These are phyloP conservation scores for Eledona agricola DNA, from an alignment of 2,888 invertebrate genomes.

Conservation along the genomic window DNA sequence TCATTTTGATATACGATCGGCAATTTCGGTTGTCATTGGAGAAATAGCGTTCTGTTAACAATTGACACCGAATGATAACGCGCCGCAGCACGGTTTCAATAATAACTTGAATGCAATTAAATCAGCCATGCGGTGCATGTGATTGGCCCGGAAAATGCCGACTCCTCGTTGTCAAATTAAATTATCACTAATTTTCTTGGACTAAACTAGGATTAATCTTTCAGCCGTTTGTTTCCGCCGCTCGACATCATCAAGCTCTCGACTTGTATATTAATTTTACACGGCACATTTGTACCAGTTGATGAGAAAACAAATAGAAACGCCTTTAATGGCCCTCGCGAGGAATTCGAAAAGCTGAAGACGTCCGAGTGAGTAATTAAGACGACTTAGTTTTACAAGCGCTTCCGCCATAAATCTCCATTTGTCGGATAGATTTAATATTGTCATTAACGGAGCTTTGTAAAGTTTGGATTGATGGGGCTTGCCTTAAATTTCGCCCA, in stretches of 20 bases:
- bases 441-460: constrained; percentile 13
- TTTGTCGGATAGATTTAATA: constrained; percentile 9
- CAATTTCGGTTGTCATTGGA: constrained; percentile 28
- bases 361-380: too few species aligned
- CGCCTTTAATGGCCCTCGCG: constrained; percentile 1
- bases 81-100: constrained; percentile 11
- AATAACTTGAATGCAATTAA: constrained; percentile 23
- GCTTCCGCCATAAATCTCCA: constrained; percentile 4
- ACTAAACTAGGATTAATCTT: constrained; percentile 13
- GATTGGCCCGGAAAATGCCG: too few species aligned
- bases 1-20: constrained; percentile 32
- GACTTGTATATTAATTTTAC: neutral
- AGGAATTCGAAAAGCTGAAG: too few species aligned
- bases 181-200: constrained; percentile 27
- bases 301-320: too few species aligned
- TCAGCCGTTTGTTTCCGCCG: constrained; percentile 7
- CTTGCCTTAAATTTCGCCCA: constrained; percentile 16
- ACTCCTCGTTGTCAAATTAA: constrained; percentile 27
- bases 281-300: too few species aligned
- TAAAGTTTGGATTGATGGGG: constrained; percentile 16
- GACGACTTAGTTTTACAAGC: too few species aligned
- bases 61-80: constrained; percentile 34
- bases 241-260: neutral
- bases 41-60: constrained; percentile 28
- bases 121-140: too few species aligned